phyloP scores from a whole-genome alignment of 2,888 invertebrate species.

The Sesamia inferens region DNA sequence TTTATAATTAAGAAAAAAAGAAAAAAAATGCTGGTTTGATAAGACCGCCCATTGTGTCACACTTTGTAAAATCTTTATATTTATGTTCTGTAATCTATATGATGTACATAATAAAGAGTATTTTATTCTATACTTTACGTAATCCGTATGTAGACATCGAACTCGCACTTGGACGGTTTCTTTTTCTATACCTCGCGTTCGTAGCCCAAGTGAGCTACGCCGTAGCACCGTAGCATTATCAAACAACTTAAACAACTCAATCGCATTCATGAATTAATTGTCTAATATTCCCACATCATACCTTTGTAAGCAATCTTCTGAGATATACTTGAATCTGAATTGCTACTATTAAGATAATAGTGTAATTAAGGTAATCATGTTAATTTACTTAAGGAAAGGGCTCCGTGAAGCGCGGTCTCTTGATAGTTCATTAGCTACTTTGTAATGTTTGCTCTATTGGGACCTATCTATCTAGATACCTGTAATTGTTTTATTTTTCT shows the following conservation, averaged over 20 bases:
- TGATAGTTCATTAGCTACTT: conserved; percentile 8
- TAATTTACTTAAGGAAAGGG: conserved; percentile 15
- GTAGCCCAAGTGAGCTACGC: conserved; percentile 16
- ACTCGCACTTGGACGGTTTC: too few species aligned
- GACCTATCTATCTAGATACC: neutral
- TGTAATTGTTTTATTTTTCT: conserved; percentile 9
- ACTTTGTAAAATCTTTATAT: too few species aligned
- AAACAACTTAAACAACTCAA: neutral
- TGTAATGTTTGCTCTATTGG: conserved; percentile 2
- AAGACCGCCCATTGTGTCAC: too few species aligned
- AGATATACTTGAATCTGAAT: conserved; percentile 26
- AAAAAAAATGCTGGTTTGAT: too few species aligned
- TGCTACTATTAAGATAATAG: conserved; percentile 37
- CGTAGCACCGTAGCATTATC: conserved; percentile 5
- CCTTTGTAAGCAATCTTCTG: neutral
- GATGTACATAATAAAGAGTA: too few species aligned
- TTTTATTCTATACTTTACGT: too few species aligned
- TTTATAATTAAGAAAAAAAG: too few species aligned
- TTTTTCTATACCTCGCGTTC: neutral
- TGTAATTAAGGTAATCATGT: conserved; percentile 33
- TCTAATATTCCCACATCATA: neutral
- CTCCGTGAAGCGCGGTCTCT: conserved; percentile 13
- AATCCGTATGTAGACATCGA: too few species aligned
- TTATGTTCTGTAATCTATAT: too few species aligned
- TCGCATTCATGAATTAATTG: neutral